Percentiles rank a stretch among this genome's conserved stretches.
Conservation (phyloP, 2,888 invertebrate genomes). For the Siphlonurus alternatus region DNA sequence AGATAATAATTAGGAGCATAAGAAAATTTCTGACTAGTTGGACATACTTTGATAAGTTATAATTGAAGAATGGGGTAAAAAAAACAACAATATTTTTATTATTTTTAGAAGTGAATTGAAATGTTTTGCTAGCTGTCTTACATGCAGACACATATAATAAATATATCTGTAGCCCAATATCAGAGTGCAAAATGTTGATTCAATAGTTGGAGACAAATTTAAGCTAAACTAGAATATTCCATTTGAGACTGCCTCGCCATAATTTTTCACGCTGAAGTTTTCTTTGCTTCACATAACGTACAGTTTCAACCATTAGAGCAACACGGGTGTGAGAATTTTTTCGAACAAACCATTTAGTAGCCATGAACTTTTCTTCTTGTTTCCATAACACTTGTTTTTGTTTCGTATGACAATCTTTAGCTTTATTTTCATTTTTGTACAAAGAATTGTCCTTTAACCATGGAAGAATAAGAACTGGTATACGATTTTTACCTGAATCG, state of each 20-base stretch:
- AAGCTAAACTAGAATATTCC: too few relatives aligned
- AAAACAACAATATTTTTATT: too few relatives aligned
- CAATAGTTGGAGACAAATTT: too few relatives aligned
- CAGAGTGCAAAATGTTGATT: too few relatives aligned
- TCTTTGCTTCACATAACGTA: neutral
- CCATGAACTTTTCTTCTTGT: neutral
- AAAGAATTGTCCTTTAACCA: neutral
- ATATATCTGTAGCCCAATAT: too few relatives aligned
- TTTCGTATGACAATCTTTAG: neutral
- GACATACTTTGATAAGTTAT: too few relatives aligned
- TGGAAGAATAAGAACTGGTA: neutral
- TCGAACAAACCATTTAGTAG: neutral
- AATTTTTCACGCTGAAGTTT: neutral
- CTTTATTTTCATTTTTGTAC: neutral
- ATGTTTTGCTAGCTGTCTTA: too few relatives aligned
- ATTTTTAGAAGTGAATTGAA: too few relatives aligned
- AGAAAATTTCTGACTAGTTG: too few relatives aligned
- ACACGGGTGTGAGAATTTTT: neutral
- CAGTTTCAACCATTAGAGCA: neutral
- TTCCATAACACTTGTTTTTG: neutral
- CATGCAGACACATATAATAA: too few relatives aligned
- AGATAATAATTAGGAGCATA: too few relatives aligned
- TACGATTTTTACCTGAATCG: slow-evolving; percentile 19
- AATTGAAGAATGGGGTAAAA: too few relatives aligned
- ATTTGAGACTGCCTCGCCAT: neutral